Conservation (phyloP, 2,113 vertebrate species). For the Cryptoleucopteryx plumbea region DNA sequence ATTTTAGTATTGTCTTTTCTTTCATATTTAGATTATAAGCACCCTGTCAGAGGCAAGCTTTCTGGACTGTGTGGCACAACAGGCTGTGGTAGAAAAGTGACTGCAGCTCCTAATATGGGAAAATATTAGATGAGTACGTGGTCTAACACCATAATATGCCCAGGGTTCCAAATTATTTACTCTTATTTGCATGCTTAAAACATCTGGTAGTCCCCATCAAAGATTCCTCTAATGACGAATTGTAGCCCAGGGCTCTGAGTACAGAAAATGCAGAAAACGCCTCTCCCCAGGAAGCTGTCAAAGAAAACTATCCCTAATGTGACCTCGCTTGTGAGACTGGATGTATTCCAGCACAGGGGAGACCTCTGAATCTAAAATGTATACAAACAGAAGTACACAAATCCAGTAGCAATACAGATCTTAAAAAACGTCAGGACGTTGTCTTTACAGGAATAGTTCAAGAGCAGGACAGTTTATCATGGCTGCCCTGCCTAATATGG, state of each 20-base stretch:
- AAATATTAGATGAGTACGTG: background rate
- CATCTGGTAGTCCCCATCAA: background rate
- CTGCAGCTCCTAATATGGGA: background rate
- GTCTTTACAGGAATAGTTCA: background rate
- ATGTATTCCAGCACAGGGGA: constrained; percentile 19
- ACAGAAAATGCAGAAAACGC: background rate
- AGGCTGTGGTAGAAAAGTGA: background rate
- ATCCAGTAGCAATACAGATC: constrained; percentile 23
- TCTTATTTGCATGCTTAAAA: background rate
- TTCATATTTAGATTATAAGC: background rate
- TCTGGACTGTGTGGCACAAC: background rate
- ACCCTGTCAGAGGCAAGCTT: background rate
- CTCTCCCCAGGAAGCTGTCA: background rate
- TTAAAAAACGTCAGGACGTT: background rate
- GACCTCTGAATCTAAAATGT: constrained; percentile 37
- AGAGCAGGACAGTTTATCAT: background rate
- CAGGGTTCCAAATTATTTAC: background rate
- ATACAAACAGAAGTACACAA: constrained; percentile 45
- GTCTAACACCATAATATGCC: background rate
- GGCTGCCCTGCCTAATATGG: constrained; percentile 29
- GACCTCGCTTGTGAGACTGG: background rate
- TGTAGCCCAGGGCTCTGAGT: background rate
- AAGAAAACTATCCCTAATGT: background rate
- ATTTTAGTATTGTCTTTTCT: background rate
- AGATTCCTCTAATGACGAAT: background rate